Evolutionary conservation across 2,113 vertebrate species (phyloP).

Genomic region (Pimephales promelas): DNA sequence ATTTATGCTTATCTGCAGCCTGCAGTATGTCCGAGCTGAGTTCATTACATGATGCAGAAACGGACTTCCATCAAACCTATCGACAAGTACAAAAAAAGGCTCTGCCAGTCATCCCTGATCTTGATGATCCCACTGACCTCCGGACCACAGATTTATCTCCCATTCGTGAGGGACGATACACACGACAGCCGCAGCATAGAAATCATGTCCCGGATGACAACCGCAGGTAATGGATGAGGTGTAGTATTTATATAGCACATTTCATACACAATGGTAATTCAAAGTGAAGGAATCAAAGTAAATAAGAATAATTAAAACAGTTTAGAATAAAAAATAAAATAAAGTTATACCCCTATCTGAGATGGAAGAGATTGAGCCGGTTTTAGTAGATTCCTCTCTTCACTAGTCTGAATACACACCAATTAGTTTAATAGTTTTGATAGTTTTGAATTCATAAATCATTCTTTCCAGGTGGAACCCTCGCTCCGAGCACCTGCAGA

Average conservation of each 20-base stretch:
- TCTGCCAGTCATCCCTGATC: constrained; percentile 82
- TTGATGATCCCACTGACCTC: constrained; percentile 77
- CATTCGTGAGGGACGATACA: constrained; percentile 66
- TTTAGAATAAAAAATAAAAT: too few species aligned
- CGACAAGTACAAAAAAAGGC: constrained; percentile 84
- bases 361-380: too few species aligned
- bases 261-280: too few species aligned
- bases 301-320: too few species aligned
- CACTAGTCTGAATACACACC: too few species aligned
- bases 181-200: constrained; percentile 67
- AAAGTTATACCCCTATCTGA: too few species aligned
- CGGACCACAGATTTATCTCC: constrained; percentile 69
- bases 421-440: too few species aligned
- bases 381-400: too few species aligned
- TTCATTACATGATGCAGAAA: constrained; percentile 88
- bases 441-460: too few species aligned
- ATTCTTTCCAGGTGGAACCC: constrained; percentile 83
- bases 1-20: constrained; percentile 70
- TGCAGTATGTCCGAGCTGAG: constrained; percentile 92
- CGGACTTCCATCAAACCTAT: constrained; percentile 83
- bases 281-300: too few species aligned
- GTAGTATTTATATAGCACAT: too few species aligned
- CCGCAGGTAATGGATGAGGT: constrained; percentile 45
- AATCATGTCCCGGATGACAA: constrained; percentile 56
- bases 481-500: constrained; percentile 90